Evolutionary conservation across 2,797 vertebrate species (phyloP).

Genomic region (Pseudotriccus pelzelni): DNA sequence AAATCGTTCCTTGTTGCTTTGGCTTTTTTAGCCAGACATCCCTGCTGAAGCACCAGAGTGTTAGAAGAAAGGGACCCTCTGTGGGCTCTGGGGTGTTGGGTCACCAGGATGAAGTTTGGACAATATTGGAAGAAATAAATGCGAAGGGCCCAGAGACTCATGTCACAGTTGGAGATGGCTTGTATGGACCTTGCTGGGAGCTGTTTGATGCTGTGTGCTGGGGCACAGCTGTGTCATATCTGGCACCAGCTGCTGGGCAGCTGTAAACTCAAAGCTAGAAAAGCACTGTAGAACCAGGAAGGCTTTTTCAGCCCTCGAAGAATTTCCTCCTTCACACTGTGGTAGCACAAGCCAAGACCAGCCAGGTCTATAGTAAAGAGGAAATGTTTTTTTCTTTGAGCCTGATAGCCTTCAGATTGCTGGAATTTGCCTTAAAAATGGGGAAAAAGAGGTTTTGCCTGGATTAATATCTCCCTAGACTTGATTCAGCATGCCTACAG

Average conservation of each 20-base stretch:
- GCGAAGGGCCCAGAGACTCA: accelerated
- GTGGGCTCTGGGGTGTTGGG: background rate
- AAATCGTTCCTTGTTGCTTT: background rate
- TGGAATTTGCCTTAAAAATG: background rate
- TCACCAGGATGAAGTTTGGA: background rate
- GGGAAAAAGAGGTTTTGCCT: background rate
- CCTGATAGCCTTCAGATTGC: background rate
- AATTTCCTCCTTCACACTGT: background rate
- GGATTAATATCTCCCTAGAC: background rate
- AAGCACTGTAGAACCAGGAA: background rate
- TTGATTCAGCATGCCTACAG: background rate
- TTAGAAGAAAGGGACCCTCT: background rate
- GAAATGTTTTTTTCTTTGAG: background rate
- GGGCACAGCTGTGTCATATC: background rate
- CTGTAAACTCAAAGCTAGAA: background rate
- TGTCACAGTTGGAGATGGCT: background rate
- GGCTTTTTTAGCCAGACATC: background rate
- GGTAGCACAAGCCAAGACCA: background rate
- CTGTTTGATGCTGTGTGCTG: background rate
- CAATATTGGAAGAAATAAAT: background rate
- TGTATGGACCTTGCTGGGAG: background rate
- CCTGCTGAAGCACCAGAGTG: background rate
- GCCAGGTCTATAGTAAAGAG: background rate
- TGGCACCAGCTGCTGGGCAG: background rate
- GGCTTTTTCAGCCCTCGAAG: background rate